phyloP scores from a whole-genome alignment of 2,888 invertebrate genomes.

The Coelopa pilipes region DNA sequence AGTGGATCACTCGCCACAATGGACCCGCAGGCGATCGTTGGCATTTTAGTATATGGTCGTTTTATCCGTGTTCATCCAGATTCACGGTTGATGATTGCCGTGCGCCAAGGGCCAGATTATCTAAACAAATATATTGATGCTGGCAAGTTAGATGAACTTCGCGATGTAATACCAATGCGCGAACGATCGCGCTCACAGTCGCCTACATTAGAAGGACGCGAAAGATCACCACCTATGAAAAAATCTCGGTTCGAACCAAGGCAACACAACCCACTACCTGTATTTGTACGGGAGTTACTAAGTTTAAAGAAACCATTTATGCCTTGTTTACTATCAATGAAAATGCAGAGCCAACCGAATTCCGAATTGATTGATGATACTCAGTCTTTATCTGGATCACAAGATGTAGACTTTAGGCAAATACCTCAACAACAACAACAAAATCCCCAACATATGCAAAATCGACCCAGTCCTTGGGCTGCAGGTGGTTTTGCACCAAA shows the following conservation, averaged over 20 bases:
- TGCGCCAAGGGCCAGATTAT: conserved; percentile 80
- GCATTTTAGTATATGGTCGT: conserved; percentile 86
- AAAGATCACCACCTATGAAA: conserved; percentile 58
- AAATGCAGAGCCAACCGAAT: conserved; percentile 48
- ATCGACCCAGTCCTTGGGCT: conserved; percentile 56
- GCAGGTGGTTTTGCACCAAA: conserved; percentile 35
- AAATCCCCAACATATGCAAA: conserved; percentile 31
- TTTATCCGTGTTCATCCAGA: conserved; percentile 81
- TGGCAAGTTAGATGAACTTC: conserved; percentile 83
- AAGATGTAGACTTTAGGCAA: conserved; percentile 38
- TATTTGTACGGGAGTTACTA: conserved; percentile 60
- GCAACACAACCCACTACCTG: conserved; percentile 64
- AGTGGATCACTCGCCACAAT: conserved; percentile 82
- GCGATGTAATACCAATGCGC: conserved; percentile 80
- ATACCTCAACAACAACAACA: background rate
- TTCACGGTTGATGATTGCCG: conserved; percentile 80
- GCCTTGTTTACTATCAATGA: conserved; percentile 58
- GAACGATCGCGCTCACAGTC: conserved; percentile 65
- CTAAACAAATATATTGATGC: conserved; percentile 81
- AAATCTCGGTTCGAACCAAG: conserved; percentile 63
- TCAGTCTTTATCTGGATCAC: conserved; percentile 32
- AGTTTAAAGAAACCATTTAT: conserved; percentile 60
- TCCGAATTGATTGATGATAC: conserved; percentile 50
- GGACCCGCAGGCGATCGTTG: conserved; percentile 82
- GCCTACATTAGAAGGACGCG: conserved; percentile 55